Percentiles rank a stretch among this genome's conserved stretches.
phyloP scores from a whole-genome alignment of 2,797 vertebrate species.

The Galago senegalensis region DNA sequence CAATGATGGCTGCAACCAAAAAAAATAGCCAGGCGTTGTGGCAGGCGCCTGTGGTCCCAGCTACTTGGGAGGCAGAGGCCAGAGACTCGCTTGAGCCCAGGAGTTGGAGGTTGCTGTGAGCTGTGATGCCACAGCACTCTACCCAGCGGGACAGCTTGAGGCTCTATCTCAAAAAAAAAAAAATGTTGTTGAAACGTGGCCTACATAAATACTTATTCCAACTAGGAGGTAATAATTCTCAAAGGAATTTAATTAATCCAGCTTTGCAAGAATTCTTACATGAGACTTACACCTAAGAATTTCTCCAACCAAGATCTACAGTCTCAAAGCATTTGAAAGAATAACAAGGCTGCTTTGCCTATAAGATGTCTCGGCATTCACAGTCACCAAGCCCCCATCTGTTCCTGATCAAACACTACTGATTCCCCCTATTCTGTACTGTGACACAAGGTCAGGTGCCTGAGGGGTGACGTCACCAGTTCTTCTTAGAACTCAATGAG shows the following conservation, averaged over 20 bases:
- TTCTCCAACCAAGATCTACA: background rate
- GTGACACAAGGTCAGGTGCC: background rate
- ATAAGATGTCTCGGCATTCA: background rate
- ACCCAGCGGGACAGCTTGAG: too few species aligned
- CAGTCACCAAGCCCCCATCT: background rate
- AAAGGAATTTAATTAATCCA: conserved; percentile 42
- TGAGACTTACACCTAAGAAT: background rate
- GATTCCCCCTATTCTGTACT: background rate
- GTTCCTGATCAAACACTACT: background rate
- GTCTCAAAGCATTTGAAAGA: background rate
- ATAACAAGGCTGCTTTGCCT: background rate
- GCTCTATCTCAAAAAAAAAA: background rate
- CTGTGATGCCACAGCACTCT: too few species aligned
- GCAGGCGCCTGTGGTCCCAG: too few species aligned
- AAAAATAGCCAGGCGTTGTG: too few species aligned
- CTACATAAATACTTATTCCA: background rate
- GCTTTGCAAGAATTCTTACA: background rate
- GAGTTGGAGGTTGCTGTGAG: too few species aligned
- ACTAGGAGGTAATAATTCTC: background rate
- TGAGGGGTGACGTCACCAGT: background rate
- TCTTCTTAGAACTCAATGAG: conserved; percentile 22
- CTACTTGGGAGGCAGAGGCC: too few species aligned
- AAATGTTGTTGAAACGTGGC: background rate
- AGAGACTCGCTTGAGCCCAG: too few species aligned
- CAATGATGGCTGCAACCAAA: too few species aligned